phyloP scores from a whole-genome alignment of 2,113 vertebrate species.

The Plestiodon gilberti region DNA sequence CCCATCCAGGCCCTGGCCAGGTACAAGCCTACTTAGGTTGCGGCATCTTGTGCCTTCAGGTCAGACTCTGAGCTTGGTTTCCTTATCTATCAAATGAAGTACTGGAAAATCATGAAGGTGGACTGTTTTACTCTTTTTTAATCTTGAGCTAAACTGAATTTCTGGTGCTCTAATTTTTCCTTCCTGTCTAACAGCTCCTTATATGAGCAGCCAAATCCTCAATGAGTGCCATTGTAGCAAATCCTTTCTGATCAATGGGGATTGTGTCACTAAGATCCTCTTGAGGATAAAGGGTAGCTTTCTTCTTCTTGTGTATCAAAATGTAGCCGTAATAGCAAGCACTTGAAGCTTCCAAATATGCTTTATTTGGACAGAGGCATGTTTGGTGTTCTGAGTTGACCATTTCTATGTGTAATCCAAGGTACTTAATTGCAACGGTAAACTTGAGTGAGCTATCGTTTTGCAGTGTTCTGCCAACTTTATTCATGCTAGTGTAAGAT shows the following conservation, averaged over 20 bases:
- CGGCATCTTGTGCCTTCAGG: too few relatives aligned
- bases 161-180: not conserved
- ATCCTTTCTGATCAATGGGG: not conserved
- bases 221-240: not conserved
- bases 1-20: too few relatives aligned
- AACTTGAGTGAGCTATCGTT: slow-evolving; percentile 48
- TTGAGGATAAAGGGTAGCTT: not conserved
- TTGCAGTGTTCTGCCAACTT: slow-evolving; percentile 54
- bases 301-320: not conserved
- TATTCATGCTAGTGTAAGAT: slow-evolving; percentile 76
- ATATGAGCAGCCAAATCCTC: not conserved
- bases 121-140: not conserved
- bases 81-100: not conserved
- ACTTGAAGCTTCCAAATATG: slow-evolving; percentile 7
- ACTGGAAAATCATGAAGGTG: not conserved
- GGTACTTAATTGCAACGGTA: slow-evolving; percentile 13
- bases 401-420: slow-evolving; percentile 58
- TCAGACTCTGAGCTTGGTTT: not conserved
- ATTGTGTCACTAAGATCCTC: not conserved
- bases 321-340: not conserved
- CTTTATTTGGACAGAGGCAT: slow-evolving; percentile 30
- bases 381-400: slow-evolving; percentile 18
- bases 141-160: not conserved
- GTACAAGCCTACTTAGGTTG: too few relatives aligned
- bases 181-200: not conserved